phyloP scores from a whole-genome alignment of 1,140 invertebrate species.

The Saxidomus purpurata region DNA sequence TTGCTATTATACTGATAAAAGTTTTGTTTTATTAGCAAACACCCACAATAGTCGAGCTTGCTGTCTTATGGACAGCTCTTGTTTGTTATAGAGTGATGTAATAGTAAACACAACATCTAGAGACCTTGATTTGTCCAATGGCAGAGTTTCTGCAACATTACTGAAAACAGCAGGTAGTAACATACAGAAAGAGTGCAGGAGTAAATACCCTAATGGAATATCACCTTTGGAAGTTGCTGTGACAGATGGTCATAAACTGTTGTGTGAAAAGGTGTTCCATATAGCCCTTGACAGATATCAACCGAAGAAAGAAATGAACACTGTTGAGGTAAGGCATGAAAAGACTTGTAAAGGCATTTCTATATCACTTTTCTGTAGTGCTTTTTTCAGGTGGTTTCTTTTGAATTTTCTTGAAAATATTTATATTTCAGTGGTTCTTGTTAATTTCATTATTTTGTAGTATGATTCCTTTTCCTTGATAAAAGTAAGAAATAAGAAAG shows the following conservation, averaged over 20 bases:
- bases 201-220: slow-evolving; percentile 15
- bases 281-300: background rate
- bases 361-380: too few relatives aligned
- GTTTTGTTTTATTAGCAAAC: too few relatives aligned
- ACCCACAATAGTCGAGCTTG: too few relatives aligned
- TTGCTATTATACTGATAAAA: too few relatives aligned
- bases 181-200: slow-evolving; percentile 16
- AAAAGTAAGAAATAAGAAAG: too few relatives aligned
- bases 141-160: slow-evolving; percentile 32
- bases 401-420: too few relatives aligned
- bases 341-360: too few relatives aligned
- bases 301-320: background rate
- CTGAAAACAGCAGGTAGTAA: background rate
- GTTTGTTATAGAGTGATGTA: slow-evolving; percentile 44
- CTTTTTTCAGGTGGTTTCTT: too few relatives aligned
- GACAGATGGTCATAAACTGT: slow-evolving; percentile 8
- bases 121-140: slow-evolving; percentile 14
- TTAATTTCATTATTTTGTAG: too few relatives aligned
- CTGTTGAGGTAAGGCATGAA: slow-evolving; percentile 43
- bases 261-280: slow-evolving; percentile 39
- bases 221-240: background rate
- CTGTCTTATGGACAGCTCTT: too few relatives aligned
- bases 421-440: too few relatives aligned
- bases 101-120: slow-evolving; percentile 21
- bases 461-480: too few relatives aligned